phyloP scores from a whole-genome alignment of 2,888 invertebrate species.

The Agonopterix subpropinquella region DNA sequence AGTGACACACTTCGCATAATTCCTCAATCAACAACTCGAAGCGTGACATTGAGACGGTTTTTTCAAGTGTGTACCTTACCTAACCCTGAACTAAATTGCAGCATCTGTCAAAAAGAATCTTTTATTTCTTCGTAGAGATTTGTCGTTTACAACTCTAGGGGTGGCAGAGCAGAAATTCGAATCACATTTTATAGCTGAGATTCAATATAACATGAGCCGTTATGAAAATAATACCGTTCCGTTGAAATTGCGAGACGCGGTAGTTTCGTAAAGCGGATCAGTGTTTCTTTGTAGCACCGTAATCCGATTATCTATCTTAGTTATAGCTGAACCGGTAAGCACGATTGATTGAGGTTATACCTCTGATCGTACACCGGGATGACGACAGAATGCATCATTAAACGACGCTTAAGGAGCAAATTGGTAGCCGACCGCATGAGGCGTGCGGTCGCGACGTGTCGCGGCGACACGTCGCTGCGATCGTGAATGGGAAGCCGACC shows the following conservation, averaged over 20 bases:
- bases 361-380: too few relatives aligned
- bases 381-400: too few relatives aligned
- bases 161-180: background rate
- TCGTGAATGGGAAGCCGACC: too few relatives aligned
- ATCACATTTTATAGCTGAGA: conserved; percentile 5
- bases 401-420: too few relatives aligned
- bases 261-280: conserved; percentile 39
- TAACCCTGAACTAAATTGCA: conserved; percentile 45
- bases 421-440: too few relatives aligned
- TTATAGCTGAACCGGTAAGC: conserved; percentile 23
- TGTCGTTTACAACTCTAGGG: background rate
- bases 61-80: conserved; percentile 28
- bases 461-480: too few relatives aligned
- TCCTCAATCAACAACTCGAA: conserved; percentile 38
- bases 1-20: conserved; percentile 39
- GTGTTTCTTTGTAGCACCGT: conserved; percentile 37
- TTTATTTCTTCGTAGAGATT: background rate
- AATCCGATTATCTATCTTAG: conserved; percentile 50
- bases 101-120: too few relatives aligned
- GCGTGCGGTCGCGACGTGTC: too few relatives aligned
- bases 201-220: conserved; percentile 13
- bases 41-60: conserved; percentile 36
- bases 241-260: conserved; percentile 15
- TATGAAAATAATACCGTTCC: conserved; percentile 4
- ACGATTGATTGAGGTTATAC: background rate